phyloP scores from a whole-genome alignment of 2,113 vertebrate genomes.

The Mesembrinibis cayennensis region DNA sequence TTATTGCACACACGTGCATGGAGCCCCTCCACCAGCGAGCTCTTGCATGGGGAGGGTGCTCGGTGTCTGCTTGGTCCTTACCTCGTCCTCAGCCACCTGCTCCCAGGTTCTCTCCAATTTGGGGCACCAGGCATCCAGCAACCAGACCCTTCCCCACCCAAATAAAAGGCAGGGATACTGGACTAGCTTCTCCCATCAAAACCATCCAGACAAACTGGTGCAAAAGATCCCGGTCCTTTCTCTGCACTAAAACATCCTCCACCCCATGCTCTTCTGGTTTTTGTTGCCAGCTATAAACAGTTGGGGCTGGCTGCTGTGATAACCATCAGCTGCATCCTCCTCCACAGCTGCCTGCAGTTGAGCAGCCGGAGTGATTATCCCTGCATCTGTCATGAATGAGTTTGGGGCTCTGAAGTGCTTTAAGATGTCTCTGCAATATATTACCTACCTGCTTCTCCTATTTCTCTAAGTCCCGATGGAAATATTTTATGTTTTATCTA shows the following conservation, averaged over 20 bases:
- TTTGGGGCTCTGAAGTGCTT: background rate
- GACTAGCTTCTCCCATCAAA: background rate
- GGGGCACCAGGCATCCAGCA: fast-evolving
- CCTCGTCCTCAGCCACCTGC: background rate
- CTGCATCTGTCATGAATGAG: background rate
- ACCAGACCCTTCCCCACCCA: background rate
- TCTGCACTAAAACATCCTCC: background rate
- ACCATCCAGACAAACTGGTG: background rate
- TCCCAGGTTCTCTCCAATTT: background rate
- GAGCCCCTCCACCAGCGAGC: background rate
- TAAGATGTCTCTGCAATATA: background rate
- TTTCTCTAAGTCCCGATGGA: background rate
- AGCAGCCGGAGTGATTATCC: background rate
- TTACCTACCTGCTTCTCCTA: background rate
- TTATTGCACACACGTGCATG: fast-evolving
- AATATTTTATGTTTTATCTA: background rate
- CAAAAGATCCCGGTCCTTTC: no score
- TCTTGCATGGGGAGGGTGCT: no score
- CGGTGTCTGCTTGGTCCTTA: fast-evolving
- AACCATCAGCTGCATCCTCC: background rate
- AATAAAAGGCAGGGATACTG: background rate
- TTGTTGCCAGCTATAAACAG: background rate
- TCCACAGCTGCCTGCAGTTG: background rate
- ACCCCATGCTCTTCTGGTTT: background rate
- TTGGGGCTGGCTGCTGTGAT: background rate